Evolutionary conservation across 2,888 invertebrate species (phyloP).

Genomic region (Ornithoptera alexandrae): DNA sequence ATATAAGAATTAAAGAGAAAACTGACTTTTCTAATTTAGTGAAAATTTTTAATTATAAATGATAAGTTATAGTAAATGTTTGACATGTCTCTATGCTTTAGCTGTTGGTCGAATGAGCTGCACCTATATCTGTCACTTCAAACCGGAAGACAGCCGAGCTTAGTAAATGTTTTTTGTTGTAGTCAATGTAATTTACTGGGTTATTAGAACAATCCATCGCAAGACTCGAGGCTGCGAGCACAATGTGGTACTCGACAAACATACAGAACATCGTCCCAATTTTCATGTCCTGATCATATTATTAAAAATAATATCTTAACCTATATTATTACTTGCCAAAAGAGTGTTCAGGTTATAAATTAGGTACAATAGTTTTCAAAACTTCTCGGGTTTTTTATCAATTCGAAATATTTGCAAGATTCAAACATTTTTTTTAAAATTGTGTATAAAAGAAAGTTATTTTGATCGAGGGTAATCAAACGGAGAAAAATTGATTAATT

Average conservation of each 20-base stretch:
- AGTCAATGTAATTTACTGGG: neutral
- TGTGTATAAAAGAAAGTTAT: neutral
- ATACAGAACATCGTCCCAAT: too few species aligned
- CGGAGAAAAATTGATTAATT: neutral
- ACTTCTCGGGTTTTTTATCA: neutral
- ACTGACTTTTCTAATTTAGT: neutral
- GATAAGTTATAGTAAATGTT: neutral
- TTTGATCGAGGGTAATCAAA: neutral
- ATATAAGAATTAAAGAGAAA: neutral
- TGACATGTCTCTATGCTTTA: neutral
- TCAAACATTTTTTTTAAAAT: neutral
- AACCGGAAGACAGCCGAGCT: neutral
- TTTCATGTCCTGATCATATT: neutral
- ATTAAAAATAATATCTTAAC: neutral
- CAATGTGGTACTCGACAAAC: neutral
- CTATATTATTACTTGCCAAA: too few species aligned
- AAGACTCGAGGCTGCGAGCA: neutral
- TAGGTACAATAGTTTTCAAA: neutral
- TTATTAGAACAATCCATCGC: neutral
- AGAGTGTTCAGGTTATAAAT: too few species aligned
- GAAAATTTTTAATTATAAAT: neutral
- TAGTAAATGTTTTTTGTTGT: neutral
- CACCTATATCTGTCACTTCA: neutral
- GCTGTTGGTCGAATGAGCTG: neutral
- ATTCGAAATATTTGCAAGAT: neutral